These are phyloP conservation scores for Taenaris catops DNA, from an alignment of 2,888 invertebrate genomes.

Conservation along the genomic window DNA sequence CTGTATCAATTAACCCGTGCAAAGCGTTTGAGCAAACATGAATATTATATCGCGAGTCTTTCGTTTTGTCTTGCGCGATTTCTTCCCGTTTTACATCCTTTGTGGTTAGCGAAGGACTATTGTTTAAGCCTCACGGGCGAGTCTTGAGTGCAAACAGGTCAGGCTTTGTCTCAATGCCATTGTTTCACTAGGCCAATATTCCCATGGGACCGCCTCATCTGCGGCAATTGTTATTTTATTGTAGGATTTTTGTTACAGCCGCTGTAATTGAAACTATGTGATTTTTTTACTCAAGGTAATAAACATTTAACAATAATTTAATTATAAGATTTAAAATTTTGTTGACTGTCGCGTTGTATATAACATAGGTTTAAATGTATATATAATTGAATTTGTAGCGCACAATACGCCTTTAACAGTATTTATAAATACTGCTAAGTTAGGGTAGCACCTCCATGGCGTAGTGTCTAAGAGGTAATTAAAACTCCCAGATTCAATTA, in stretches of 20 bases:
- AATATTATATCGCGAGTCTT: slow-evolving; percentile 26
- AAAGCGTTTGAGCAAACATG: slow-evolving; percentile 26
- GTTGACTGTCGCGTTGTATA: too few relatives aligned
- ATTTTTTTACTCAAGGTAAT: too few relatives aligned
- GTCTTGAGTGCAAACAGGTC: slow-evolving; percentile 59
- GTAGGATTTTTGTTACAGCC: slow-evolving; percentile 15
- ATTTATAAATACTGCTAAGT: too few relatives aligned
- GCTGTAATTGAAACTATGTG: slow-evolving; percentile 17
- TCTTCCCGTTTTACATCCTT: slow-evolving; percentile 47
- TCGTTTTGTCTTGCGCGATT: slow-evolving; percentile 37
- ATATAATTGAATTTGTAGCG: too few relatives aligned
- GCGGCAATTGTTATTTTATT: slow-evolving; percentile 22
- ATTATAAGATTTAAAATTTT: too few relatives aligned
- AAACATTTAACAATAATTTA: too few relatives aligned
- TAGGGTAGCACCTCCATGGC: too few relatives aligned
- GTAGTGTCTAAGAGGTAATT: too few relatives aligned
- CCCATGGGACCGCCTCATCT: slow-evolving; percentile 42
- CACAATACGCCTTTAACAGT: too few relatives aligned
- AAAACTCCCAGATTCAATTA: too few relatives aligned
- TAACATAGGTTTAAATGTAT: too few relatives aligned
- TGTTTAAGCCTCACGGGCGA: slow-evolving; percentile 59
- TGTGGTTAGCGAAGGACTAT: slow-evolving; percentile 45
- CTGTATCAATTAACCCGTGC: slow-evolving; percentile 25
- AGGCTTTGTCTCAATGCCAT: slow-evolving; percentile 50
- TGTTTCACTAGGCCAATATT: slow-evolving; percentile 59